Conservation (phyloP, 2,113 vertebrate species). For the Brachyhypopomus occidentalis region DNA sequence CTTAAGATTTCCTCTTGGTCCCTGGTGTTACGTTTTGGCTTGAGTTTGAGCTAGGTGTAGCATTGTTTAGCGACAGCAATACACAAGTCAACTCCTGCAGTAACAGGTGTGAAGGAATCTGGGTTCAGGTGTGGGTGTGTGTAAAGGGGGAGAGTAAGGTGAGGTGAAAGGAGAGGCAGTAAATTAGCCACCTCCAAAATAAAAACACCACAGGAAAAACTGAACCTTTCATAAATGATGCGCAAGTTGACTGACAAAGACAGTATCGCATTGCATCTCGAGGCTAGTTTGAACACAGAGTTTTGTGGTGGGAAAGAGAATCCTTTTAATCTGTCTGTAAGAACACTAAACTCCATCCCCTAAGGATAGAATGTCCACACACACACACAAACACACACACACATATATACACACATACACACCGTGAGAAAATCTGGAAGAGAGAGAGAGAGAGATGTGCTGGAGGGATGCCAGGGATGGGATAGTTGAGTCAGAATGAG, state of each 20-base stretch:
- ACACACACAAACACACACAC: neutral
- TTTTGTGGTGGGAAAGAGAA: conserved; percentile 31
- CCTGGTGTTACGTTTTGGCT: too few species aligned
- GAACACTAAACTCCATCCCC: conserved; percentile 49
- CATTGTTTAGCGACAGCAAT: too few species aligned
- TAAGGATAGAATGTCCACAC: neutral
- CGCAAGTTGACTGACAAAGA: conserved; percentile 26
- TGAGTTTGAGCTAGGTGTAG: too few species aligned
- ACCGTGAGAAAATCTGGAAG: conserved; percentile 46
- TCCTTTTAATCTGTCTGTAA: conserved; percentile 44
- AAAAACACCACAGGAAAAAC: neutral
- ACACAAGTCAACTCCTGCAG: too few species aligned
- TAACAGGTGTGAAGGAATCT: too few species aligned
- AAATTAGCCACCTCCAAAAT: neutral
- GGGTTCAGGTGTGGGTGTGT: neutral
- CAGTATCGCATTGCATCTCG: conserved; percentile 22
- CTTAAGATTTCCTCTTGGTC: too few species aligned
- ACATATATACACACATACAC: neutral
- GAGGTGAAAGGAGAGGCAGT: neutral
- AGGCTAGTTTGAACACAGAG: conserved; percentile 40
- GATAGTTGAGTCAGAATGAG: conserved; percentile 24
- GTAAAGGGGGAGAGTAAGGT: neutral
- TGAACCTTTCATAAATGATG: conserved; percentile 27
- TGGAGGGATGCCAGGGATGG: conserved; percentile 42
- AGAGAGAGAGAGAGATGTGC: conserved; percentile 40